Conservation (phyloP, 1,140 invertebrate genomes). For the Procambarus virginalis region DNA sequence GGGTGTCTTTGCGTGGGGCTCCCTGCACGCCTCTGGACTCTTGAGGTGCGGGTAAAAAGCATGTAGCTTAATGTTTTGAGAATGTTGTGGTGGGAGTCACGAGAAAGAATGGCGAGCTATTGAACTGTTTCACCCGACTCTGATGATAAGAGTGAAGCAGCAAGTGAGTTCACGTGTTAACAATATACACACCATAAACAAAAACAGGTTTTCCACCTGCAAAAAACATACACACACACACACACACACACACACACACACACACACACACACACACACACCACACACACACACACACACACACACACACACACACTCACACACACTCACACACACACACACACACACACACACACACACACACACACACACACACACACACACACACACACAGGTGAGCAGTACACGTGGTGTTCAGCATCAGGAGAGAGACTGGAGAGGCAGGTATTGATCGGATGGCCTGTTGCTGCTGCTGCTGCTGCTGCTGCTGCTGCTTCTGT, state of each 20-base stretch:
- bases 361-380: constrained; percentile 12
- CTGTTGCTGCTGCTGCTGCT: not conserved
- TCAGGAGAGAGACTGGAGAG: not conserved
- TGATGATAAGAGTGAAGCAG: no score
- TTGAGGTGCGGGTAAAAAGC: no score
- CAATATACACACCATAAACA: no score
- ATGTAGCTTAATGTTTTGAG: no score
- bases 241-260: not conserved
- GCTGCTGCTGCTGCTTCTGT: not conserved
- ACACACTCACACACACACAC: constrained; percentile 9
- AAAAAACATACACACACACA: not conserved
- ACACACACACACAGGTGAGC: not conserved
- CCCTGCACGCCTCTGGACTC: no score
- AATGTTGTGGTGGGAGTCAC: no score
- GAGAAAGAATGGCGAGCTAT: no score
- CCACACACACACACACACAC: constrained; percentile 24
- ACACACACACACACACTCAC: constrained; percentile 3
- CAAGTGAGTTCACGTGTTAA: no score
- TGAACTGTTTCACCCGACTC: no score
- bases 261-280: not conserved
- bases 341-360: constrained; percentile 15
- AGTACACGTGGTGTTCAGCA: not conserved
- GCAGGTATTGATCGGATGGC: not conserved
- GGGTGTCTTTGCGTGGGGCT: no score
- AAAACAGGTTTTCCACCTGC: no score